phyloP scores from a whole-genome alignment of 23 tunicate species.

The Phallusia fumigata region DNA sequence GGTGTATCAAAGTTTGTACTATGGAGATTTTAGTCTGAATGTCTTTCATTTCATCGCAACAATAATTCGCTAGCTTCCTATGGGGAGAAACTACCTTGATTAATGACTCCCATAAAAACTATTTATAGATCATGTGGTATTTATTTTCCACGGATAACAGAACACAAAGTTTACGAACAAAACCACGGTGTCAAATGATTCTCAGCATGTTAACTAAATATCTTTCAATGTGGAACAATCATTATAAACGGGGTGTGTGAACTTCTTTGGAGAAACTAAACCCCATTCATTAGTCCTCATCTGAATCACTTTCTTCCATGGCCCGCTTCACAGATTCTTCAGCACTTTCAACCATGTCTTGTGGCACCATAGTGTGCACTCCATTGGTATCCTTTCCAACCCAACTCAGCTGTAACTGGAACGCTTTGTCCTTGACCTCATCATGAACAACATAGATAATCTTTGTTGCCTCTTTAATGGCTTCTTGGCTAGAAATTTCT shows the following conservation, averaged over 20 bases:
- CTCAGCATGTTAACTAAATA: too few relatives aligned
- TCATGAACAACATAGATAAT: conserved; percentile 82
- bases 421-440: conserved; percentile 90
- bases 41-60: too few relatives aligned
- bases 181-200: too few relatives aligned
- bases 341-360: conserved; percentile 38
- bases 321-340: conserved; percentile 83
- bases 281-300: conserved; percentile 60
- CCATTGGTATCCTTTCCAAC: conserved; percentile 71
- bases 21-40: too few relatives aligned
- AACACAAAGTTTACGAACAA: too few relatives aligned
- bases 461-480: conserved; percentile 92
- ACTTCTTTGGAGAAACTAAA: neutral
- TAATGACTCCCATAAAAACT: too few relatives aligned
- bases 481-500: conserved; percentile 70
- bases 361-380: conserved; percentile 60
- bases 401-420: conserved; percentile 93
- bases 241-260: neutral
- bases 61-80: too few relatives aligned
- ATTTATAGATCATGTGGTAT: too few relatives aligned
- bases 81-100: too few relatives aligned
- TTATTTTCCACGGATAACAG: too few relatives aligned
- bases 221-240: too few relatives aligned
- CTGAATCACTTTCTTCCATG: conserved; percentile 96
- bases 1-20: too few relatives aligned